phyloP scores from a whole-genome alignment of 53 echinoderm and acorn worm species.

The Antedon mediterranea region DNA sequence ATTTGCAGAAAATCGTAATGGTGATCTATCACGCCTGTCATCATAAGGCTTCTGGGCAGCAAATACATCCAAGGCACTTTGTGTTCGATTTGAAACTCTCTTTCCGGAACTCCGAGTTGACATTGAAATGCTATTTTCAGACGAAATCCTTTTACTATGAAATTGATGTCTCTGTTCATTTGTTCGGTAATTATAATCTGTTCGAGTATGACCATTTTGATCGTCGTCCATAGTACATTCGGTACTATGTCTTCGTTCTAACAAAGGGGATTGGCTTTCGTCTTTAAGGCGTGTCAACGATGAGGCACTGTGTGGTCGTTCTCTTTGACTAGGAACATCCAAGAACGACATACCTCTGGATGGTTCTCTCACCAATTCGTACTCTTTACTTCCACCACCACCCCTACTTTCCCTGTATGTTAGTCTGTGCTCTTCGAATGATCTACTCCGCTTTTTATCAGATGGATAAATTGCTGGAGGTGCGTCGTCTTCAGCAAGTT shows the following conservation, averaged over 20 bases:
- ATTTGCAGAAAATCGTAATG: neutral
- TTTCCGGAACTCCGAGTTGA: slow-evolving; percentile 31
- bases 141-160: slow-evolving; percentile 44
- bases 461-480: neutral
- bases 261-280: neutral
- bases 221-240: neutral
- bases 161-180: slow-evolving; percentile 27
- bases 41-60: slow-evolving; percentile 40
- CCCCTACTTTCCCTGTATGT: slow-evolving; percentile 9
- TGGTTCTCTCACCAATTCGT: slow-evolving; percentile 19
- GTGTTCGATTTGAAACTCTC: slow-evolving; percentile 64
- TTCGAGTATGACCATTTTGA: neutral
- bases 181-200: slow-evolving; percentile 2
- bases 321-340: slow-evolving; percentile 50
- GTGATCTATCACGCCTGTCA: slow-evolving; percentile 6
- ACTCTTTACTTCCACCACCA: slow-evolving; percentile 37
- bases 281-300: slow-evolving; percentile 51
- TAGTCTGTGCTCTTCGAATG: neutral
- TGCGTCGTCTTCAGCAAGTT: neutral
- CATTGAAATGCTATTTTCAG: slow-evolving; percentile 71
- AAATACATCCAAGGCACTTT: slow-evolving; percentile 77
- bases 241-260: neutral
- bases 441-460: neutral
- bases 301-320: slow-evolving; percentile 66
- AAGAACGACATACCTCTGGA: slow-evolving; percentile 30